These are phyloP conservation scores for Drosophila recens DNA, from an alignment of 2,888 invertebrate species.

Conservation along the genomic window DNA sequence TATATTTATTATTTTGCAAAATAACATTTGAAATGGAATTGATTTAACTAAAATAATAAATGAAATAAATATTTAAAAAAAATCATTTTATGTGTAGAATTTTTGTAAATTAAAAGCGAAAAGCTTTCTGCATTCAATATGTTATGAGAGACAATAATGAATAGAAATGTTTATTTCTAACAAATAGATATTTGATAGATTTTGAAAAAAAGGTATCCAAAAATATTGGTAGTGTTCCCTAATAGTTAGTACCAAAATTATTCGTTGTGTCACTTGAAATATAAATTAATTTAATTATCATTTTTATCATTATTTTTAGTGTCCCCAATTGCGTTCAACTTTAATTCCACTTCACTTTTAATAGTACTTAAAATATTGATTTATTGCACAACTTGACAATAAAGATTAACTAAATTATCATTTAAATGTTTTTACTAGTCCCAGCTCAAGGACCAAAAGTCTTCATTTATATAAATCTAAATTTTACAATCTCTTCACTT, in stretches of 20 bases:
- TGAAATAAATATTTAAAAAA: neutral
- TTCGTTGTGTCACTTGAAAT: too few relatives aligned
- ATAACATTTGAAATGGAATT: neutral
- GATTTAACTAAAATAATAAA: neutral
- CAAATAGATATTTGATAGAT: neutral
- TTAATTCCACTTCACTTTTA: neutral
- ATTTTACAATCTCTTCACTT: neutral
- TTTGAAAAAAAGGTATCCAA: neutral
- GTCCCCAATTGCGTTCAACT: neutral
- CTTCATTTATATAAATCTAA: slow-evolving; percentile 22
- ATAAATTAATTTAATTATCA: too few relatives aligned
- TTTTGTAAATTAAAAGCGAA: neutral
- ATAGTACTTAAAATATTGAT: neutral
- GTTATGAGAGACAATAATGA: neutral
- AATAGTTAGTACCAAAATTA: too few relatives aligned
- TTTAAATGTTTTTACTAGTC: slow-evolving; percentile 6
- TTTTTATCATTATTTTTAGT: too few relatives aligned
- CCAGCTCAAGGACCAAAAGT: slow-evolving; percentile 1
- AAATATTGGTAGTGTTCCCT: too few relatives aligned
- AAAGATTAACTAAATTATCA: neutral
- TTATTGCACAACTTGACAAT: neutral
- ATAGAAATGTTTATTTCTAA: neutral
- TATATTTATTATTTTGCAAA: neutral
- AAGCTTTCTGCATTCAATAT: neutral
- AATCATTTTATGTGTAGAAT: neutral